These are phyloP conservation scores for Masticophis lateralis DNA, from an alignment of 2,797 vertebrate species.

Conservation along the genomic window DNA sequence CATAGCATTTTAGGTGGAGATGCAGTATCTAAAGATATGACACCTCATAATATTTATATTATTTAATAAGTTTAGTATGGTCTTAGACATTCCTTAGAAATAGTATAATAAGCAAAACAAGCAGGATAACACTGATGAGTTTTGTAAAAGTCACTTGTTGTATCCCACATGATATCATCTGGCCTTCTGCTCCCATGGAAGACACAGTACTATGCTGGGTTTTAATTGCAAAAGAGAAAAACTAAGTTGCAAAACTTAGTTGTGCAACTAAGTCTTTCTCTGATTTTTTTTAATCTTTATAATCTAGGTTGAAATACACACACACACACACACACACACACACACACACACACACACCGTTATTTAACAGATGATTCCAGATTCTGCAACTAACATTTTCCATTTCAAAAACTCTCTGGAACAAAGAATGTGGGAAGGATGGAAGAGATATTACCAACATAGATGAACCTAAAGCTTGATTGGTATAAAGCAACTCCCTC, in stretches of 20 bases:
- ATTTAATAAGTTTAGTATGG: not conserved
- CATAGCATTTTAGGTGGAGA: not conserved
- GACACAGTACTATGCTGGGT: not conserved
- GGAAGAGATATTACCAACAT: not conserved
- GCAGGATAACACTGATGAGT: not conserved
- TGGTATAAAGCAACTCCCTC: not conserved
- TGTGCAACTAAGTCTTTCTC: not conserved
- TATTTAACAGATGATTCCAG: not conserved
- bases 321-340: not conserved
- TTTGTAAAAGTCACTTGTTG: not conserved
- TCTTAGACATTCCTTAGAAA: not conserved
- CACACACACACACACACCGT: not conserved
- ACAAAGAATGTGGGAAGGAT: not conserved
- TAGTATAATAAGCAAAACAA: not conserved
- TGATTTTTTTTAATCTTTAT: not conserved
- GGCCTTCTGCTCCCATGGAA: not conserved
- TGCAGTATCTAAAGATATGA: not conserved
- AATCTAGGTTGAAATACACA: not conserved
- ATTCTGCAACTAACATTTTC: not conserved
- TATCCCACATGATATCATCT: not conserved
- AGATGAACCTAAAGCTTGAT: not conserved
- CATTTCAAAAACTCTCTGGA: not conserved
- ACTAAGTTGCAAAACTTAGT: too few species aligned
- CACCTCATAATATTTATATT: not conserved
- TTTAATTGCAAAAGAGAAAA: not conserved